Conservation (phyloP, 2,797 vertebrate genomes). For the Oryzias dopingdopingensis region DNA sequence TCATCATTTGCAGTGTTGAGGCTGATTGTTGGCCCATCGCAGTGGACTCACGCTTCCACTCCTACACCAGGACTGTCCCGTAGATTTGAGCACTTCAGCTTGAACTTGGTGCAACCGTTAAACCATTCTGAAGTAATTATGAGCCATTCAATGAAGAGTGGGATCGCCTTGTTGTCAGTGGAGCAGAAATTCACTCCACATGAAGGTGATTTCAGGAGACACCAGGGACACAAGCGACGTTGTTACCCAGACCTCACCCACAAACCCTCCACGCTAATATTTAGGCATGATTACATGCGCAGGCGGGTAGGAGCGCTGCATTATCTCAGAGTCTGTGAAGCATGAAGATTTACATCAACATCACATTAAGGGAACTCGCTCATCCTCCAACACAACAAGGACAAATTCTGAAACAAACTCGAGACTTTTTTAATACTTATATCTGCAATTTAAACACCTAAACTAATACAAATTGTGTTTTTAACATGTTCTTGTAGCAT, state of each 20-base stretch:
- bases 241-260: conserved; percentile 57
- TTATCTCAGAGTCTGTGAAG: conserved; percentile 50
- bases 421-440: conserved; percentile 3
- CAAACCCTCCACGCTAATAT: conserved; percentile 42
- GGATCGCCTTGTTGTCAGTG: conserved; percentile 59
- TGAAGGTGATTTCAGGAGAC: conserved; percentile 72
- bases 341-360: conserved; percentile 69
- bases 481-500: too few relatives aligned
- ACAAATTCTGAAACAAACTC: conserved; percentile 44
- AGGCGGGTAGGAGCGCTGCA: conserved; percentile 24
- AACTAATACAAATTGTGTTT: too few relatives aligned
- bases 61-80: conserved; percentile 29
- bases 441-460: background rate
- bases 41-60: conserved; percentile 27
- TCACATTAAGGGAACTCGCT: conserved; percentile 64
- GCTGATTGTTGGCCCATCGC: conserved; percentile 16
- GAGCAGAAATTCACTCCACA: conserved; percentile 69
- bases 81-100: conserved; percentile 68
- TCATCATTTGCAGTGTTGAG: conserved; percentile 41
- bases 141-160: conserved; percentile 68
- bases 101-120: conserved; percentile 60
- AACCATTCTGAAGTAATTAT: conserved; percentile 71
- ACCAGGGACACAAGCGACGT: conserved; percentile 39
- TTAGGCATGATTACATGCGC: conserved; percentile 33
- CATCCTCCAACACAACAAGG: conserved; percentile 55